Percentiles rank a stretch among this genome's conserved stretches.
Conservation (phyloP, 2,888 invertebrate genomes). For the Latheticus oryzae region DNA sequence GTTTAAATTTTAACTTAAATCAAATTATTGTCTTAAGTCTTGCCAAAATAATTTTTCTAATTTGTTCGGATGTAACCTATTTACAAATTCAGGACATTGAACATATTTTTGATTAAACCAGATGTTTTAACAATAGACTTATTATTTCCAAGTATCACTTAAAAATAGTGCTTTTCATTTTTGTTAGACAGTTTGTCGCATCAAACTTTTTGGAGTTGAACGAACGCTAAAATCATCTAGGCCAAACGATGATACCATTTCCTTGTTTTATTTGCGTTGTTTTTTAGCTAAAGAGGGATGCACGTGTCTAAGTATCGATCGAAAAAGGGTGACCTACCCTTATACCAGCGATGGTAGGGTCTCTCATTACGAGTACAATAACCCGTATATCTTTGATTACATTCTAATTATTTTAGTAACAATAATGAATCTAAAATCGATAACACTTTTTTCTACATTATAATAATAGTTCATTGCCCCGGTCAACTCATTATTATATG, state of each 20-base stretch:
- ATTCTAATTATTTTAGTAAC: neutral
- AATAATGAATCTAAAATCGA: no score
- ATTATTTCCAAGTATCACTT: slow-evolving; percentile 7
- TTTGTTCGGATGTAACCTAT: slow-evolving; percentile 15
- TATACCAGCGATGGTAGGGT: slow-evolving; percentile 28
- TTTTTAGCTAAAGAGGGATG: slow-evolving; percentile 16
- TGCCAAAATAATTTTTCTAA: no score
- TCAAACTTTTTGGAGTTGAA: slow-evolving; percentile 26
- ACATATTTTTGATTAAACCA: slow-evolving; percentile 5
- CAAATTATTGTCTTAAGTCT: no score
- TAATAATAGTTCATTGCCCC: slow-evolving; percentile 2
- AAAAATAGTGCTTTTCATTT: no score
- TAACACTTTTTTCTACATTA: no score
- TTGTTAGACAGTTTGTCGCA: slow-evolving; percentile 34
- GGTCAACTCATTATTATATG: slow-evolving; percentile 8
- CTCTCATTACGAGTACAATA: slow-evolving; percentile 21
- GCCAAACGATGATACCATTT: slow-evolving; percentile 19
- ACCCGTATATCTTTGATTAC: slow-evolving; percentile 12
- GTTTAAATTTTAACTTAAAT: no score
- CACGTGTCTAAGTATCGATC: slow-evolving; percentile 43
- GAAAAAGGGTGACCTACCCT: slow-evolving; percentile 41
- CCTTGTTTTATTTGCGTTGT: slow-evolving; percentile 17
- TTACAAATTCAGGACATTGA: slow-evolving; percentile 15
- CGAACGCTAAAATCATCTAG: slow-evolving; percentile 26
- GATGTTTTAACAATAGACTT: slow-evolving; percentile 1